Evolutionary conservation across 1,140 invertebrate genomes (phyloP).

Genomic region (Zeugodacus cucurbitae): DNA sequence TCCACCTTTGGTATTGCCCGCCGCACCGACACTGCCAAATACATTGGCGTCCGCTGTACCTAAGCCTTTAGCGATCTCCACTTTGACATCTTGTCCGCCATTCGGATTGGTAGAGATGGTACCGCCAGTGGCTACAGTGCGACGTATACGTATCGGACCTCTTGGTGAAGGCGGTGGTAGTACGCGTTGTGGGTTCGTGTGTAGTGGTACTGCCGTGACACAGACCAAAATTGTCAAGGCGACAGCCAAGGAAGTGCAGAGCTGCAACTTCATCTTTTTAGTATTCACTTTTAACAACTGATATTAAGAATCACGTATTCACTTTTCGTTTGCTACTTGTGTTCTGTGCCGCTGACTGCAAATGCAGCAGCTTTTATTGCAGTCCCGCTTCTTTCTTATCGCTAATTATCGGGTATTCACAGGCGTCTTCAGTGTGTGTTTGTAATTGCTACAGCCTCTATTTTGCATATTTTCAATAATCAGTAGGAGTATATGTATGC

Average conservation of each 20-base stretch:
- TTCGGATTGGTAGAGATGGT: conserved; percentile 54
- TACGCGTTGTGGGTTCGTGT: neutral
- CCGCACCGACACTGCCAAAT: conserved; percentile 50
- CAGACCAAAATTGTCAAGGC: neutral
- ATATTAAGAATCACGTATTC: too few relatives aligned
- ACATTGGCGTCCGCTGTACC: conserved; percentile 54
- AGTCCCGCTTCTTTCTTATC: too few relatives aligned
- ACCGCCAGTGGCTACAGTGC: conserved; percentile 49
- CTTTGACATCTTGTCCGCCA: conserved; percentile 52
- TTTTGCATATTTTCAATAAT: too few relatives aligned
- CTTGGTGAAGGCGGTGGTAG: neutral
- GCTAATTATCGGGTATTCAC: too few relatives aligned
- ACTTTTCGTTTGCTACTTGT: too few relatives aligned
- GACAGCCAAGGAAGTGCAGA: neutral
- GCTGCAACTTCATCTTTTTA: neutral
- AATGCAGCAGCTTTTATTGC: too few relatives aligned
- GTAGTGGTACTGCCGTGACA: neutral
- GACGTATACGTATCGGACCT: conserved; percentile 50
- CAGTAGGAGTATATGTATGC: too few relatives aligned
- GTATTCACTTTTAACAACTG: too few relatives aligned
- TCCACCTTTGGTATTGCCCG: conserved; percentile 51
- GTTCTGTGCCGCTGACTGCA: too few relatives aligned
- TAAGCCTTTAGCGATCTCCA: conserved; percentile 51
- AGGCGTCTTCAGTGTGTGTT: too few relatives aligned
- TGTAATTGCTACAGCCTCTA: too few relatives aligned